These are phyloP conservation scores for Crossocerus cetratus DNA, from an alignment of 2,888 invertebrate genomes.

Conservation along the genomic window DNA sequence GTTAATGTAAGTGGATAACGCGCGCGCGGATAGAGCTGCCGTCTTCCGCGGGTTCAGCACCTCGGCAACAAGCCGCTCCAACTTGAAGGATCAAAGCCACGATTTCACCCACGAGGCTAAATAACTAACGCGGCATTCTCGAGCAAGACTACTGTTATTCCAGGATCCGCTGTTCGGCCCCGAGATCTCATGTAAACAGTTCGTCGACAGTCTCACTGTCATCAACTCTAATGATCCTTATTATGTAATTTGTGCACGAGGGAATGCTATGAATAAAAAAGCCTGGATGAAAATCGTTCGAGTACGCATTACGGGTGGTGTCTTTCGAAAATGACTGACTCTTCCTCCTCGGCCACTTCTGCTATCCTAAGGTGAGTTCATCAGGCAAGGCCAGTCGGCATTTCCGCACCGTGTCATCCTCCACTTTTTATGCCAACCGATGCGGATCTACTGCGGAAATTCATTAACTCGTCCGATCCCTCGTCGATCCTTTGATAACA, in stretches of 20 bases:
- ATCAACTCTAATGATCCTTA: constrained; percentile 55
- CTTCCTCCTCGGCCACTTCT: constrained; percentile 65
- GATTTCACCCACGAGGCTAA: too few species aligned
- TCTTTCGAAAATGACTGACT: constrained; percentile 72
- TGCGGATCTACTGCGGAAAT: too few species aligned
- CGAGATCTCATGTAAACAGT: constrained; percentile 44
- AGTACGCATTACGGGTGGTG: constrained; percentile 66
- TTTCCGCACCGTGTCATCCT: constrained; percentile 1
- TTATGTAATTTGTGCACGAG: constrained; percentile 65
- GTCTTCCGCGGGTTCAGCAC: not conserved
- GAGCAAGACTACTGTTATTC: not conserved
- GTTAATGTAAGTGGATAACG: constrained; percentile 21
- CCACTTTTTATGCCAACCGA: not conserved
- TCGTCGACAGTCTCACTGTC: constrained; percentile 39
- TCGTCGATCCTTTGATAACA: too few species aligned
- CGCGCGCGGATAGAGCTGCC: constrained; percentile 15
- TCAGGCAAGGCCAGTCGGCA: too few species aligned
- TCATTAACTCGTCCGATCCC: too few species aligned
- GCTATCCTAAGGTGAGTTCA: constrained; percentile 70
- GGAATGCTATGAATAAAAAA: constrained; percentile 70
- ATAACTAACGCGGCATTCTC: not conserved
- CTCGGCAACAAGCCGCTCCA: not conserved
- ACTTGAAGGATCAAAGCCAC: not conserved
- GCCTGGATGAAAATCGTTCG: constrained; percentile 63
- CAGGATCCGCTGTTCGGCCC: constrained; percentile 4